Evolutionary conservation across 2,888 invertebrate species (phyloP).

Genomic region (Gastracanthus pulcherrimus): DNA sequence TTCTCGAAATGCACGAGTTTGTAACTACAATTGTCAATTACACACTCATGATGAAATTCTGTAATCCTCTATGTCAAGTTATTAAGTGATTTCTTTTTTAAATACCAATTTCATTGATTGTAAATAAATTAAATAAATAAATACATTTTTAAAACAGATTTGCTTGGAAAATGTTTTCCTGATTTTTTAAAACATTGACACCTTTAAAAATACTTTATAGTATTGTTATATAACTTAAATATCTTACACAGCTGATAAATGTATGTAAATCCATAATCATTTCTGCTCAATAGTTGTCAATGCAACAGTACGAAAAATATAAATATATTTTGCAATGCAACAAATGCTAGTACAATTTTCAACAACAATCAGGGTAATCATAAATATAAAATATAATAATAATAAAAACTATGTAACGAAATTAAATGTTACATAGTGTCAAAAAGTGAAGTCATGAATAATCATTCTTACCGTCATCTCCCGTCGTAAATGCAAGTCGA

Average conservation of each 20-base stretch:
- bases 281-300: slow-evolving; percentile 13
- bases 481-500: slow-evolving; percentile 40
- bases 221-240: slow-evolving; percentile 39
- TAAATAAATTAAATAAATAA: slow-evolving; percentile 38
- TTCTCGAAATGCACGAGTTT: slow-evolving; percentile 11
- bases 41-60: neutral
- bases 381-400: slow-evolving; percentile 36
- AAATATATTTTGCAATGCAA: slow-evolving; percentile 62
- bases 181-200: neutral
- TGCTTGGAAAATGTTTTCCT: neutral
- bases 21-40: neutral
- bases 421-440: slow-evolving; percentile 30
- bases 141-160: neutral
- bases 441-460: neutral
- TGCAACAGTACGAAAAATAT: slow-evolving; percentile 52
- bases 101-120: slow-evolving; percentile 6
- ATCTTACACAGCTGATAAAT: slow-evolving; percentile 50
- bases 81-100: slow-evolving; percentile 12
- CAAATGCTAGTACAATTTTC: slow-evolving; percentile 54
- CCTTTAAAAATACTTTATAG: slow-evolving; percentile 34
- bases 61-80: slow-evolving; percentile 18
- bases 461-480: neutral
- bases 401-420: slow-evolving; percentile 43
- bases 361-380: slow-evolving; percentile 47
- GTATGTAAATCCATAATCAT: slow-evolving; percentile 25